These are phyloP conservation scores for Drosophila mayri DNA, from an alignment of 1,140 invertebrate species.

Conservation along the genomic window DNA sequence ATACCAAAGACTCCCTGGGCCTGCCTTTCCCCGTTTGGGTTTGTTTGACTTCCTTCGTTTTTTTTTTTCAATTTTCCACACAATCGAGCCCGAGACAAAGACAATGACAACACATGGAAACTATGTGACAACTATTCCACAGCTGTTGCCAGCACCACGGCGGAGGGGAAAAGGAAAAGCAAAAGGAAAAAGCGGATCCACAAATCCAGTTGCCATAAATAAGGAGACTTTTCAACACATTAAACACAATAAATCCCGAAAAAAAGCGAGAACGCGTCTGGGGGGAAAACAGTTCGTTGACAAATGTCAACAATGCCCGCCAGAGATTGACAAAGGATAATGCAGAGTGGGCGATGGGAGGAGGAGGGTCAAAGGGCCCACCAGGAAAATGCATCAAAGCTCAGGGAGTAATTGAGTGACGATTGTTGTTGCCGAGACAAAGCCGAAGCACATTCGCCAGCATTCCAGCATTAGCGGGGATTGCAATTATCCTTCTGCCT, in stretches of 20 bases:
- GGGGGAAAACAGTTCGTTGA: constrained; percentile 60
- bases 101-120: constrained; percentile 67
- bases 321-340: constrained; percentile 38
- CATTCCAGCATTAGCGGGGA: constrained; percentile 75
- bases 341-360: background rate
- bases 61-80: constrained; percentile 75
- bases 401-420: constrained; percentile 59
- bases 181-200: constrained; percentile 6
- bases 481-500: constrained; percentile 62
- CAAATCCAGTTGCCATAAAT: constrained; percentile 69
- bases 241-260: constrained; percentile 79
- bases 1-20: constrained; percentile 16
- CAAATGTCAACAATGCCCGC: constrained; percentile 65
- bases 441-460: constrained; percentile 64
- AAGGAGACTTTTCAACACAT: constrained; percentile 79
- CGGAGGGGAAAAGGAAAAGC: background rate
- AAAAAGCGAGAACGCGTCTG: constrained; percentile 49
- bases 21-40: constrained; percentile 12
- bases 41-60: constrained; percentile 38
- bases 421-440: constrained; percentile 48
- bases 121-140: constrained; percentile 67
- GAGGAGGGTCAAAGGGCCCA: background rate
- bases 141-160: constrained; percentile 31
- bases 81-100: constrained; percentile 66
- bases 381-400: constrained; percentile 40